Conservation (phyloP, 2,888 invertebrate genomes). For the Drosophila nr. fundita region DNA sequence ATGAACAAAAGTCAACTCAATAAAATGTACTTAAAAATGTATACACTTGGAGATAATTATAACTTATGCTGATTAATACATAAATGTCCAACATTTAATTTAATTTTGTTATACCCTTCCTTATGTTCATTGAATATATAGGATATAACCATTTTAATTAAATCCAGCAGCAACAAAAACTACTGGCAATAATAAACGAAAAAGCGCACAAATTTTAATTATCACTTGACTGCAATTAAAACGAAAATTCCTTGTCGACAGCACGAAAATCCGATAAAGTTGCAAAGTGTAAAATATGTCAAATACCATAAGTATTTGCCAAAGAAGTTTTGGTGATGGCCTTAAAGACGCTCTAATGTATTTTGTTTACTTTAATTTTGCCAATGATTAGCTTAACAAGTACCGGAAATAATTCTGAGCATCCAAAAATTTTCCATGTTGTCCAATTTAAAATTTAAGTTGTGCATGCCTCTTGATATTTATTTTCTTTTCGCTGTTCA, state of each 20-base stretch:
- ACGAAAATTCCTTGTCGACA: constrained; percentile 45
- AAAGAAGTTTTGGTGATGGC: constrained; percentile 1
- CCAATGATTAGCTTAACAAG: background rate
- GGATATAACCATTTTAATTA: constrained; percentile 62
- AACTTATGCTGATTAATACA: background rate
- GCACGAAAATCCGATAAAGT: constrained; percentile 48
- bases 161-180: constrained; percentile 42
- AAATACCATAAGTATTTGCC: constrained; percentile 18
- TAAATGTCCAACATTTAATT: fast-evolving
- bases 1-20: background rate
- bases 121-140: background rate
- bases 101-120: background rate
- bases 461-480: constrained; percentile 14
- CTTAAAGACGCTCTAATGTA: constrained; percentile 22
- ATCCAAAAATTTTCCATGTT: constrained; percentile 24
- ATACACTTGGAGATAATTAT: background rate
- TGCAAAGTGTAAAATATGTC: constrained; percentile 32
- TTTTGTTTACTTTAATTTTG: constrained; percentile 13
- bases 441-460: constrained; percentile 52
- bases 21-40: background rate
- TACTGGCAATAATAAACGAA: constrained; percentile 14
- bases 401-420: constrained; percentile 2
- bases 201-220: constrained; percentile 39
- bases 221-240: constrained; percentile 60
- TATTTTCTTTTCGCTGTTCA: constrained; percentile 15